A percentile compares a stretch with the other conserved stretches of the same genome.
Evolutionary conservation across 1,140 invertebrate genomes (phyloP).

Genomic region (Drosophila suzukii): DNA sequence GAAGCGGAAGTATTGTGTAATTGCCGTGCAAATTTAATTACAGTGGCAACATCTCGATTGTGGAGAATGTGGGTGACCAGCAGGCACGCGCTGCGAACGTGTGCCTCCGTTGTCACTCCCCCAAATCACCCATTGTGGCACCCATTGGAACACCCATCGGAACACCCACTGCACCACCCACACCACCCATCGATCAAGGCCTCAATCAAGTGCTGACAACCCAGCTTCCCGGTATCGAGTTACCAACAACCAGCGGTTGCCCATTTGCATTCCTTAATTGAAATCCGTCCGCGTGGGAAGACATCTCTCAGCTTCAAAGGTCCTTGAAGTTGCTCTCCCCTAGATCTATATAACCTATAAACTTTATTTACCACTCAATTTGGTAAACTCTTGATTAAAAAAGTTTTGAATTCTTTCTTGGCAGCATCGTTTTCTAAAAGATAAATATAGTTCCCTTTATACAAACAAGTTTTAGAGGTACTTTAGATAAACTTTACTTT

Average conservation of each 20-base stretch:
- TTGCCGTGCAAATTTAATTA: constrained; percentile 85
- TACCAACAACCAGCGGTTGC: constrained; percentile 49
- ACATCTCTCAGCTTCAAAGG: neutral
- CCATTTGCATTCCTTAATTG: constrained; percentile 74
- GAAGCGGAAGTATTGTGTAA: constrained; percentile 64
- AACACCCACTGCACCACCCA: neutral
- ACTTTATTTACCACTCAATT: too few relatives aligned
- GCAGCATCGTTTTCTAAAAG: too few relatives aligned
- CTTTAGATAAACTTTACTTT: too few relatives aligned
- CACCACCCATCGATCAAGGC: constrained; percentile 56
- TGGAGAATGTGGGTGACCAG: constrained; percentile 17
- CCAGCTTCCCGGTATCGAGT: constrained; percentile 57
- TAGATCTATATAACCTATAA: too few relatives aligned
- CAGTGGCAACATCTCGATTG: constrained; percentile 41
- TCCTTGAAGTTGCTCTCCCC: neutral
- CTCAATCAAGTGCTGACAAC: constrained; percentile 76
- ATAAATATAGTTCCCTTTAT: too few relatives aligned
- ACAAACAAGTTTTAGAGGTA: too few relatives aligned
- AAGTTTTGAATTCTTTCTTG: too few relatives aligned
- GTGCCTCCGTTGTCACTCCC: neutral
- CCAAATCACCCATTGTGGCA: neutral
- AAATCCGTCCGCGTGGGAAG: constrained; percentile 60
- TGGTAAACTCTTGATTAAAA: too few relatives aligned
- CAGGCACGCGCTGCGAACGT: constrained; percentile 43
- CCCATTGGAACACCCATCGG: constrained; percentile 26